Conservation (phyloP, 2,888 invertebrate species). For the Ophion obscuratus region DNA sequence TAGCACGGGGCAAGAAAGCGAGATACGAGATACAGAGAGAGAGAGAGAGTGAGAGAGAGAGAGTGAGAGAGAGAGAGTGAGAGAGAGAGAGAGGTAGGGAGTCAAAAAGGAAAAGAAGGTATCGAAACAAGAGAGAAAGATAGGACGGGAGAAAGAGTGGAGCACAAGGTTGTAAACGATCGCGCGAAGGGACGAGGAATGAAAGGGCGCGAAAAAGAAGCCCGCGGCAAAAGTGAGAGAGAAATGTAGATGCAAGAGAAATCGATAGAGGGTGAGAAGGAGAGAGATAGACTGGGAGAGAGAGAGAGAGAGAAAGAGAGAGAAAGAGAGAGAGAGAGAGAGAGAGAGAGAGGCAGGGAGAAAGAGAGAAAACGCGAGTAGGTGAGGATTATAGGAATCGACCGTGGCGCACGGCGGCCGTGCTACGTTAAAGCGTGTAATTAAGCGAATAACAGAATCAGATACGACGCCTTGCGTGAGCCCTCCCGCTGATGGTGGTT, state of each 20-base stretch:
- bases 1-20: conserved; percentile 41
- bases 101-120: conserved; percentile 45
- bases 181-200: conserved; percentile 56
- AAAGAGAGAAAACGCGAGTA: conserved; percentile 75
- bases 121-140: conserved; percentile 58
- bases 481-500: conserved; percentile 72
- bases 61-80: background rate
- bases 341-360: conserved; percentile 79
- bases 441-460: conserved; percentile 83
- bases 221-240: conserved; percentile 45
- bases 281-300: conserved; percentile 76
- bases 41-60: too few species aligned
- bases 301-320: conserved; percentile 79
- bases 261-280: conserved; percentile 77
- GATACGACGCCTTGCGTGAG: conserved; percentile 80
- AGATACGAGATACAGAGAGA: background rate
- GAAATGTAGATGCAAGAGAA: conserved; percentile 68
- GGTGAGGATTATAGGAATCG: conserved; percentile 80
- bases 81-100: conserved; percentile 43
- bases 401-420: conserved; percentile 75
- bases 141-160: conserved; percentile 46
- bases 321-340: conserved; percentile 79
- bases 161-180: conserved; percentile 65
- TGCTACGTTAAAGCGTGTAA: conserved; percentile 81
- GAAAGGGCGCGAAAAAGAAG: conserved; percentile 65